Percentiles rank a stretch among this genome's conserved stretches.
These are phyloP conservation scores for Protosalanx chinensis DNA, from an alignment of 2,797 vertebrate genomes.

Conservation along the genomic window DNA sequence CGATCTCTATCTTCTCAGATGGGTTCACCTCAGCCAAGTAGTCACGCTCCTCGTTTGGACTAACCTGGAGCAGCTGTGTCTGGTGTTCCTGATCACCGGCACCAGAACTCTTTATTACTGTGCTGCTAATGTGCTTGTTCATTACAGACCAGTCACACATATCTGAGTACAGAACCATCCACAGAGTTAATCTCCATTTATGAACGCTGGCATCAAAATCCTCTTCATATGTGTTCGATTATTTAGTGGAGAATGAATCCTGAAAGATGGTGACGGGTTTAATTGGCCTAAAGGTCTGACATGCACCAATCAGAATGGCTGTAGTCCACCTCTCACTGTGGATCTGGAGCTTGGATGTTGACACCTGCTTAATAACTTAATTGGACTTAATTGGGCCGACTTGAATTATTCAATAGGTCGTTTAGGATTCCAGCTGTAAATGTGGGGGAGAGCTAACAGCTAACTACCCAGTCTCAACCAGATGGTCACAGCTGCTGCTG, in stretches of 20 bases:
- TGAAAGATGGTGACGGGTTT: background rate
- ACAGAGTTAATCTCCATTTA: background rate
- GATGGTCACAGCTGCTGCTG: slow-evolving; percentile 23
- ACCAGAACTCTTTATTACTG: slow-evolving; percentile 22
- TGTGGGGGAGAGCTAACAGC: slow-evolving; percentile 9
- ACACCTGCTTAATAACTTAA: slow-evolving; percentile 24
- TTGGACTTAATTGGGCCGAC: slow-evolving; percentile 6
- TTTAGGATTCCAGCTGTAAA: background rate
- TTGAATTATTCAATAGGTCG: slow-evolving; percentile 16
- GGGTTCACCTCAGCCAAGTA: no score
- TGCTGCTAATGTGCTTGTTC: background rate
- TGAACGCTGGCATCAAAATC: background rate
- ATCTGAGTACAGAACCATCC: background rate
- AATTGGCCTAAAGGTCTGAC: background rate
- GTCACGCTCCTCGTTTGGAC: slow-evolving; percentile 7
- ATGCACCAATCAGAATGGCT: background rate
- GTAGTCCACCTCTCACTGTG: background rate
- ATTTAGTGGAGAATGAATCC: no score
- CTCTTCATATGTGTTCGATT: background rate
- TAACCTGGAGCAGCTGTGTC: slow-evolving; percentile 32
- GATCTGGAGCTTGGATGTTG: background rate
- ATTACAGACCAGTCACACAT: background rate
- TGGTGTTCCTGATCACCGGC: background rate
- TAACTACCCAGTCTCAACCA: slow-evolving; percentile 14
- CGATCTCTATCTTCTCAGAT: no score